Evolutionary conservation across 2,888 invertebrate genomes (phyloP).

Genomic region (Beris morrisii): DNA sequence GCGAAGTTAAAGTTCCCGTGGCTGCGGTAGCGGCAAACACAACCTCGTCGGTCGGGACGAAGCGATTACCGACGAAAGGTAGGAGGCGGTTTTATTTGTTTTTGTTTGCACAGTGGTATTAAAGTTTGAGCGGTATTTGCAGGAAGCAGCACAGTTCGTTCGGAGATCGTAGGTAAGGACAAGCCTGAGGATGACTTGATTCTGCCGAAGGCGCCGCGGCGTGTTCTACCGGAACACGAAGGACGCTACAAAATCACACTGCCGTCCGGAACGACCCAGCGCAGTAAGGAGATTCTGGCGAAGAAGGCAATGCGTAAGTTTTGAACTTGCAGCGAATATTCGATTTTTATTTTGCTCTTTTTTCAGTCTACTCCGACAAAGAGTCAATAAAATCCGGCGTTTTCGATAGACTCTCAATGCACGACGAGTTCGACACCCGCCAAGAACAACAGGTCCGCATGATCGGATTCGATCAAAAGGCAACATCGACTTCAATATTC

Average conservation of each 20-base stretch:
- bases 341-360: neutral
- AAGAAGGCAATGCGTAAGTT: slow-evolving; percentile 52
- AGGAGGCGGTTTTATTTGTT: neutral
- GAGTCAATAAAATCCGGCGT: slow-evolving; percentile 47
- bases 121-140: neutral
- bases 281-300: slow-evolving; percentile 57
- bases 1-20: slow-evolving; percentile 58
- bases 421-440: neutral
- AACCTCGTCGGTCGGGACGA: slow-evolving; percentile 16
- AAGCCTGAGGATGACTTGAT: slow-evolving; percentile 2
- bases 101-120: too few species aligned
- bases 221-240: slow-evolving; percentile 60
- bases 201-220: slow-evolving; percentile 46
- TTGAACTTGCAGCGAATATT: neutral
- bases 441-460: slow-evolving; percentile 42
- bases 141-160: neutral
- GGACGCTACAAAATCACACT: slow-evolving; percentile 61
- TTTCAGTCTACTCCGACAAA: slow-evolving; percentile 51
- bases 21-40: slow-evolving; percentile 57
- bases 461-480: slow-evolving; percentile 42
- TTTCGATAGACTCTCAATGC: slow-evolving; percentile 47
- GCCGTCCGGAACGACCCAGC: slow-evolving; percentile 59
- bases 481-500: slow-evolving; percentile 49
- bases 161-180: slow-evolving; percentile 1
- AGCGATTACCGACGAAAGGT: neutral